phyloP scores from a whole-genome alignment of 1,140 invertebrate species.

The Eriosoma lanigerum region DNA sequence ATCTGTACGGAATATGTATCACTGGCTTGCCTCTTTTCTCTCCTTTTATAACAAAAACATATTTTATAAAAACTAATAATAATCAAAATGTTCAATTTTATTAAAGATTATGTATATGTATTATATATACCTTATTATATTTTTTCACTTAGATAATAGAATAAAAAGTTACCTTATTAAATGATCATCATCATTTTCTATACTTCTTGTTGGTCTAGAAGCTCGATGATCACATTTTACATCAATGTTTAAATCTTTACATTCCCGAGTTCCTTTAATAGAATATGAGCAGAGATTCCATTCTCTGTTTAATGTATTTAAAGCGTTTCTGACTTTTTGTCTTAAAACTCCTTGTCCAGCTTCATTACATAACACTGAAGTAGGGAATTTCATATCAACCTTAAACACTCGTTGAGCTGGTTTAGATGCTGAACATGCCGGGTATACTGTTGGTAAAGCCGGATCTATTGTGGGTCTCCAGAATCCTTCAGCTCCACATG shows the following conservation, averaged over 20 bases:
- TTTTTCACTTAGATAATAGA: conserved; percentile 72
- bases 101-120: too few species aligned
- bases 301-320: conserved; percentile 85
- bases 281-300: conserved; percentile 93
- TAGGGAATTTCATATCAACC: conserved; percentile 90
- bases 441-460: conserved; percentile 77
- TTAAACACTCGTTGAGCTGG: conserved; percentile 89
- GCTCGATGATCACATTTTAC: conserved; percentile 83
- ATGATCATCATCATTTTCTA: conserved; percentile 73
- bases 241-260: conserved; percentile 84
- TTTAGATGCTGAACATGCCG: conserved; percentile 82
- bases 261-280: conserved; percentile 75
- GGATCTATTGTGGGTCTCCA: conserved; percentile 87
- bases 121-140: neutral
- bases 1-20: conserved; percentile 88
- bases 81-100: too few species aligned
- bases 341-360: conserved; percentile 87
- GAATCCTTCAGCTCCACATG: conserved; percentile 93
- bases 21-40: conserved; percentile 62
- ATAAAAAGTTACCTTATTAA: too few species aligned
- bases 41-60: conserved; percentile 52
- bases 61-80: neutral
- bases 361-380: conserved; percentile 89
- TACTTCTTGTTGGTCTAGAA: conserved; percentile 67
- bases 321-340: conserved; percentile 81